phyloP scores from a whole-genome alignment of 1,140 invertebrate genomes.

The Zaprionus ghesquierei region DNA sequence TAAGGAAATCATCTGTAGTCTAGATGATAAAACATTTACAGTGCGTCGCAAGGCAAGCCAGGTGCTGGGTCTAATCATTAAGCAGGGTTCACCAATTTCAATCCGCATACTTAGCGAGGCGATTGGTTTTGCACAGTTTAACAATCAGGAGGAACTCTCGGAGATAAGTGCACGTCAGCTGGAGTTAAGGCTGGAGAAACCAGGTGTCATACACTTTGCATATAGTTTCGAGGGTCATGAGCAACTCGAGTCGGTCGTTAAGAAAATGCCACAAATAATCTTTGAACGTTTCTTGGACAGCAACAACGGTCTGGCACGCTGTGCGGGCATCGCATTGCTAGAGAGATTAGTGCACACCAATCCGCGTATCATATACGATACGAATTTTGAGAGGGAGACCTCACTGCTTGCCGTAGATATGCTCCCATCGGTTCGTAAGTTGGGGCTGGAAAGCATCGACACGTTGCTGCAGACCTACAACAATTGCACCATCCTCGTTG shows the following conservation, averaged over 20 bases:
- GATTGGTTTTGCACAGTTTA: constrained; percentile 62
- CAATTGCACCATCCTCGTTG: constrained; percentile 70
- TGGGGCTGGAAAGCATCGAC: constrained; percentile 61
- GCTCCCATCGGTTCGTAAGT: constrained; percentile 64
- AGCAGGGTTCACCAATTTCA: constrained; percentile 67
- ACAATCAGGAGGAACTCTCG: constrained; percentile 34
- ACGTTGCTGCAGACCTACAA: constrained; percentile 56
- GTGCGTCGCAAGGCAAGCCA: constrained; percentile 74
- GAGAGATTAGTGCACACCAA: constrained; percentile 68
- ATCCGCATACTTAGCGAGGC: constrained; percentile 64
- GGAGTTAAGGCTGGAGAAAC: constrained; percentile 61
- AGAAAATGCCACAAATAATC: constrained; percentile 54
- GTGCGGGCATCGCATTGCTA: constrained; percentile 64
- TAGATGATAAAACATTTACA: constrained; percentile 67
- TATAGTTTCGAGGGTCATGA: constrained; percentile 71
- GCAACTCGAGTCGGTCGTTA: constrained; percentile 51
- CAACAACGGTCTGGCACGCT: constrained; percentile 55
- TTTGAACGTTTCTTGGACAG: constrained; percentile 62
- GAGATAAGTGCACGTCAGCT: constrained; percentile 42
- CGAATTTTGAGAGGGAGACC: constrained; percentile 65
- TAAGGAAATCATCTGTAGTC: constrained; percentile 55
- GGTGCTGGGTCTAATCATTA: constrained; percentile 55
- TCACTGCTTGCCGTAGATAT: constrained; percentile 56
- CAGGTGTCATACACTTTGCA: constrained; percentile 37
- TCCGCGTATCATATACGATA: constrained; percentile 73